phyloP scores from a whole-genome alignment of 37 sponge, comb jelly and placozoan genomes.

The Mnemiopsis leidyi region DNA sequence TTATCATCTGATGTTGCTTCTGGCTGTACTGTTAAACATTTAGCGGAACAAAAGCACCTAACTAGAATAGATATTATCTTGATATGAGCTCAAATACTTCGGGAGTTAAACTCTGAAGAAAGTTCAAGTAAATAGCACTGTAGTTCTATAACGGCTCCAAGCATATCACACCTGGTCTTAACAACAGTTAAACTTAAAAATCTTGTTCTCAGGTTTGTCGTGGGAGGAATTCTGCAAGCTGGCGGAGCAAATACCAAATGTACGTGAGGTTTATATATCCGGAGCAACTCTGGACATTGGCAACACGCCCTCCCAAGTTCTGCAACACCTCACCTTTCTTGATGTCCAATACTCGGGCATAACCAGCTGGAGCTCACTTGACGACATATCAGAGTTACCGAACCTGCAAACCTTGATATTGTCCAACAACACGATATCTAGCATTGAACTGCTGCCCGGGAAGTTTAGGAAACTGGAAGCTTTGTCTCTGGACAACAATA shows the following conservation, averaged over 20 bases:
- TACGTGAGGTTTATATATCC: slow-evolving; percentile 44
- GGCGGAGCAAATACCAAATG: background rate
- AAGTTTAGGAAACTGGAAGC: background rate
- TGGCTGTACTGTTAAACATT: no score
- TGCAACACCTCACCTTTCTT: background rate
- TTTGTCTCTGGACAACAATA: slow-evolving; percentile 56
- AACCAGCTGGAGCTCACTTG: background rate
- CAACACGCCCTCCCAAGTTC: background rate
- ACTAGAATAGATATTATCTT: no score
- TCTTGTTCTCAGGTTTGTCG: slow-evolving; percentile 50
- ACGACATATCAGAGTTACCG: background rate
- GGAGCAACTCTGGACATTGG: slow-evolving; percentile 11
- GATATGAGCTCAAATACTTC: no score
- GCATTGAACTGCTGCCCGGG: background rate
- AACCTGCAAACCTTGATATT: slow-evolving; percentile 31
- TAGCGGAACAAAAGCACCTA: no score
- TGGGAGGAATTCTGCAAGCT: slow-evolving; percentile 18
- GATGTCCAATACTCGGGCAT: slow-evolving; percentile 38
- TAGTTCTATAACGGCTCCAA: no score
- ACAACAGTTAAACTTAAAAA: no score
- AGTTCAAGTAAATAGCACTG: no score
- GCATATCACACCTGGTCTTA: no score
- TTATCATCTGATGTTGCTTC: no score
- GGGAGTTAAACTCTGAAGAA: no score
- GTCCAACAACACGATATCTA: slow-evolving; percentile 47